Evolutionary conservation across 2,797 vertebrate species (phyloP).

Genomic region (Peromyscus melanophrys): DNA sequence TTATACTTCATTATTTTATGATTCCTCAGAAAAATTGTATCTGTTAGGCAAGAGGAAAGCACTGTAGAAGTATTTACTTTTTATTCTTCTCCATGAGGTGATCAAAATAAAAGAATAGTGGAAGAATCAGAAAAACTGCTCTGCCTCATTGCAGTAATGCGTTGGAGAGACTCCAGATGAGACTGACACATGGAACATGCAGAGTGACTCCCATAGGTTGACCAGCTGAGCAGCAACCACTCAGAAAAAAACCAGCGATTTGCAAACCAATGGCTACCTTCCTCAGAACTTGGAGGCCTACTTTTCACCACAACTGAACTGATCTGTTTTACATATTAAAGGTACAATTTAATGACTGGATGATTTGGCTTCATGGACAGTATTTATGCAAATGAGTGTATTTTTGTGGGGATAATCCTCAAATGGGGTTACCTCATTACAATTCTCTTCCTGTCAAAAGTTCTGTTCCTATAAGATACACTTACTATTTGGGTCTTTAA

Average conservation of each 20-base stretch:
- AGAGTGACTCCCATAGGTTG: background rate
- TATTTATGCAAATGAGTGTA: background rate
- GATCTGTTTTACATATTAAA: background rate
- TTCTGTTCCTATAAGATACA: background rate
- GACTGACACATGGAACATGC: background rate
- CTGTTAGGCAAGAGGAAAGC: background rate
- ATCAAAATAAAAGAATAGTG: background rate
- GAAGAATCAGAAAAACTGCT: background rate
- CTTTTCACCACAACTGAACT: background rate
- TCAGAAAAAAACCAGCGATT: background rate
- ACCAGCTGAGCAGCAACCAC: too few species aligned
- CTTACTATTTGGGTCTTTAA: background rate
- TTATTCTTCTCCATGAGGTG: background rate
- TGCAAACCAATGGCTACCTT: background rate
- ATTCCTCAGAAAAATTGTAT: background rate
- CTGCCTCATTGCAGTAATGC: background rate
- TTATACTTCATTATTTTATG: background rate
- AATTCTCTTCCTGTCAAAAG: background rate
- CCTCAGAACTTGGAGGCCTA: background rate
- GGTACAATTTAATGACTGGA: background rate
- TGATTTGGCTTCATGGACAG: background rate
- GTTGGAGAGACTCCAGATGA: background rate
- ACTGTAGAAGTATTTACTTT: background rate
- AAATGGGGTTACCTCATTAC: background rate
- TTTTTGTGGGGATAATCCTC: background rate